phyloP scores from a whole-genome alignment of 2,113 vertebrate genomes.

The Hucho hucho region DNA sequence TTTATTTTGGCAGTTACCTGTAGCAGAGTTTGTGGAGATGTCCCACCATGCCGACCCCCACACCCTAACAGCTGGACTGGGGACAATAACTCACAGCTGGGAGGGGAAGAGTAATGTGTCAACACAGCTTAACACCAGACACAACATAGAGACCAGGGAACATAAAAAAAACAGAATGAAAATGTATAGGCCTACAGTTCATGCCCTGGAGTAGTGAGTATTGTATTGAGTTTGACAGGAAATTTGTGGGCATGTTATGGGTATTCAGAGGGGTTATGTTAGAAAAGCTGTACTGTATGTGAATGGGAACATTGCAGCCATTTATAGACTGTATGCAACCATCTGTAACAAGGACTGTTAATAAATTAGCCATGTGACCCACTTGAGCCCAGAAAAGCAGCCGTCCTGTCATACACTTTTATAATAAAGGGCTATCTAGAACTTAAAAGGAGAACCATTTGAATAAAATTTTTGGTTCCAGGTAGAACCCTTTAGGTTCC shows the following conservation, averaged over 20 bases:
- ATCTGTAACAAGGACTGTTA: conserved; percentile 59
- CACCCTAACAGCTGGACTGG: conserved; percentile 53
- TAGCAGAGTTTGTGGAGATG: conserved; percentile 30
- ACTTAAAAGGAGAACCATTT: too few relatives aligned
- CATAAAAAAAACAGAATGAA: neutral
- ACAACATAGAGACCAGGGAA: conserved; percentile 15
- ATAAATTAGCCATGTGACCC: conserved; percentile 64
- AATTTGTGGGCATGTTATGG: conserved; percentile 39
- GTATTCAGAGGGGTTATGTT: conserved; percentile 39
- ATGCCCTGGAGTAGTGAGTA: conserved; percentile 2
- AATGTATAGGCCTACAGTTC: neutral
- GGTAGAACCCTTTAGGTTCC: too few relatives aligned
- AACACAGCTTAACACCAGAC: conserved; percentile 3
- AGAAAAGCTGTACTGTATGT: conserved; percentile 43
- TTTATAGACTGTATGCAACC: conserved; percentile 59
- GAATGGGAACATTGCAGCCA: conserved; percentile 61
- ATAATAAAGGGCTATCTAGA: too few relatives aligned
- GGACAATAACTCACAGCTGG: conserved; percentile 50
- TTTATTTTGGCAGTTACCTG: too few relatives aligned
- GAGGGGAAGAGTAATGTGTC: conserved; percentile 10
- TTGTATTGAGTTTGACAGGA: conserved; percentile 19
- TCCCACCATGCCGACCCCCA: conserved; percentile 52
- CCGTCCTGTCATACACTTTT: neutral
- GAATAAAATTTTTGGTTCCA: too few relatives aligned
- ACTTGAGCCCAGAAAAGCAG: conserved; percentile 32